Evolutionary conservation across 2,113 vertebrate genomes (phyloP), one percentile per base, ranked within the genome.

Genomic region (Brachyhypopomus gauderio): DNA sequence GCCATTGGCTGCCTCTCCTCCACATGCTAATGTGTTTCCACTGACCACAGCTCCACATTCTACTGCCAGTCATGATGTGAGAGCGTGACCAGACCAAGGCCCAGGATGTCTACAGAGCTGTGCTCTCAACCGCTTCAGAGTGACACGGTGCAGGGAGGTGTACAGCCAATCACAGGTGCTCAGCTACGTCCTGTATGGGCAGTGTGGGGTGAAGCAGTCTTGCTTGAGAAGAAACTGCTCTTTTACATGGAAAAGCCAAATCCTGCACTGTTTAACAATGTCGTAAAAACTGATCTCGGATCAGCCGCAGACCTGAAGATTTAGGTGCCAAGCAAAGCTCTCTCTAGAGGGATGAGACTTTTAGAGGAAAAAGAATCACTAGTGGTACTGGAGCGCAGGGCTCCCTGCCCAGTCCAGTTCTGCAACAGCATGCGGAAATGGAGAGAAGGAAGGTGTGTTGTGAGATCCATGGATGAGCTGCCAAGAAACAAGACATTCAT

Each of bases 101-200:
- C 38, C 64, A 58, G 19, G 14, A 72, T 41, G n/a, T 14, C 20
- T 25, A 25, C n/a, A 58, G 34, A 78, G 17, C 64, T 69, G 64
- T 36, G 30, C 30, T 25, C 3, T 36, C 56, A 67, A 79, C 69
- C 52, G 23, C 9, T 72, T 62, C 41, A 45, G 41, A 45, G 5
- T 45, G 41, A 45, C 41, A 45, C 41, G 9, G 41, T 11, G 9
- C 41, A 45, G 41, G 41, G 41, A 6, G 41, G 41, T 78, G 55
- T 36, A 9, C 69, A 58, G 45, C 16, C 14, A 7, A 41, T 36
- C 74, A 71, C 80, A 66, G 81, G 81, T 78, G 36, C 19, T n/a
- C 59, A 78, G 81, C 69, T 78, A 25, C 22, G 38, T 25, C 48
- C 62, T 12, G 0, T 67, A 64, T 30, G 69, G 60, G 66, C 11